Evolutionary conservation across 2,888 invertebrate genomes (phyloP).

Genomic region (Ditylenchus weischeri): DNA sequence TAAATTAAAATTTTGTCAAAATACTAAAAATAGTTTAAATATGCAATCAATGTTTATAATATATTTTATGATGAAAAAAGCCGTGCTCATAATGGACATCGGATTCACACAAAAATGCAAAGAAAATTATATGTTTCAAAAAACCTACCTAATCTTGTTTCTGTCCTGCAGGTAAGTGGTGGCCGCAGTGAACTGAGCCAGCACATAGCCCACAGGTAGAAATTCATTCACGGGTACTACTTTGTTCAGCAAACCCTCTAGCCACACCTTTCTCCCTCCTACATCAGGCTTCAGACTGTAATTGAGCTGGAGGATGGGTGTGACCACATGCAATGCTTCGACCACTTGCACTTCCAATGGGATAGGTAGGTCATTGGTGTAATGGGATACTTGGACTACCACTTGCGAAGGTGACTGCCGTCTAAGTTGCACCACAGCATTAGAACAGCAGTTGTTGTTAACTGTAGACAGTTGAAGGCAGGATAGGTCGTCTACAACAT

Average conservation of each 20-base stretch:
- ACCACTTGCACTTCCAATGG: background rate
- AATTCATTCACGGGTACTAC: conserved; percentile 33
- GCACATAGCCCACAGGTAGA: conserved; percentile 27
- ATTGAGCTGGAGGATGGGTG: background rate
- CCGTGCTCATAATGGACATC: too few relatives aligned
- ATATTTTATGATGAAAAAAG: too few relatives aligned
- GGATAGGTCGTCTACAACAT: background rate
- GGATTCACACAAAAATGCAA: conserved; percentile 5
- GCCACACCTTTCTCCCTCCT: conserved; percentile 23
- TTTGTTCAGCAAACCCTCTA: conserved; percentile 7
- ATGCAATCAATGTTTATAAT: too few relatives aligned
- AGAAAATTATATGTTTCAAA: background rate
- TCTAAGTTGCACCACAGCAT: background rate
- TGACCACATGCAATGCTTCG: background rate
- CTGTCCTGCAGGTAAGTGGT: conserved; percentile 28
- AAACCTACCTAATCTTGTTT: conserved; percentile 20
- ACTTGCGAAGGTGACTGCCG: background rate
- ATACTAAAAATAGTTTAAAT: background rate
- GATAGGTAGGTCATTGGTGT: conserved; percentile 1
- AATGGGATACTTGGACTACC: background rate
- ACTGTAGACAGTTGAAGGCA: background rate
- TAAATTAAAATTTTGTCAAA: conserved; percentile 24
- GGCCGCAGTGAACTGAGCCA: conserved; percentile 31
- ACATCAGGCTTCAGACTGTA: conserved; percentile 22
- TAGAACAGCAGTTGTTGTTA: background rate